phyloP scores from a whole-genome alignment of 2,888 invertebrate species.

The Mimas tiliae region DNA sequence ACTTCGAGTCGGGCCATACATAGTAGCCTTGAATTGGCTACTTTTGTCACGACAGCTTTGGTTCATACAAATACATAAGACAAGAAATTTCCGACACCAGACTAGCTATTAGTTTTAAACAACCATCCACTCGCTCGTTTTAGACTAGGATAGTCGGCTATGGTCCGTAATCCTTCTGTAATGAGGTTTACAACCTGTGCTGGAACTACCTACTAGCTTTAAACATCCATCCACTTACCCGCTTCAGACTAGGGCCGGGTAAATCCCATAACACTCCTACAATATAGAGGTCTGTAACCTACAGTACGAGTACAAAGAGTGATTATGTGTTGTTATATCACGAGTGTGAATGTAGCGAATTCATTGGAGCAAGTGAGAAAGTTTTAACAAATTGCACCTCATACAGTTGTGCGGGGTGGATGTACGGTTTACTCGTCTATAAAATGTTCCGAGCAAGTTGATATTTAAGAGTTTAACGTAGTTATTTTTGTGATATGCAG shows the following conservation, averaged over 20 bases:
- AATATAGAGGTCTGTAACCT: slow-evolving; percentile 24
- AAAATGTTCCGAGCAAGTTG: slow-evolving; percentile 38
- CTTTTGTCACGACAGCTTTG: too few species aligned
- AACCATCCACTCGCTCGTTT: not conserved
- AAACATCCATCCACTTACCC: not conserved
- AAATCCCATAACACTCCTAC: not conserved
- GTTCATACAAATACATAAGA: not conserved
- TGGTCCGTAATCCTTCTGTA: not conserved
- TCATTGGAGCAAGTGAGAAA: slow-evolving; percentile 30
- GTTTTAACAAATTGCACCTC: slow-evolving; percentile 30
- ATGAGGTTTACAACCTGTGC: not conserved
- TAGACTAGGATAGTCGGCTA: not conserved
- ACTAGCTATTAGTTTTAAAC: not conserved
- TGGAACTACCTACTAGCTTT: not conserved
- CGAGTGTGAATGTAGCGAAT: slow-evolving; percentile 17
- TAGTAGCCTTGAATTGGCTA: not conserved
- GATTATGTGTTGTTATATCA: slow-evolving; percentile 22
- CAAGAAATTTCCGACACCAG: not conserved
- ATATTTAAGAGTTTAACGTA: slow-evolving; percentile 31
- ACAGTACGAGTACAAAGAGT: not conserved
- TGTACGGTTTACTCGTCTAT: slow-evolving; percentile 43
- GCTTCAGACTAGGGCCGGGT: not conserved
- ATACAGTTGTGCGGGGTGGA: slow-evolving; percentile 37
- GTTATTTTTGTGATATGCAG: not conserved
- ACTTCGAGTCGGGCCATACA: not conserved